These are phyloP conservation scores for Megalonaias nervosa DNA, from an alignment of 1,140 invertebrate species.

Conservation along the genomic window DNA sequence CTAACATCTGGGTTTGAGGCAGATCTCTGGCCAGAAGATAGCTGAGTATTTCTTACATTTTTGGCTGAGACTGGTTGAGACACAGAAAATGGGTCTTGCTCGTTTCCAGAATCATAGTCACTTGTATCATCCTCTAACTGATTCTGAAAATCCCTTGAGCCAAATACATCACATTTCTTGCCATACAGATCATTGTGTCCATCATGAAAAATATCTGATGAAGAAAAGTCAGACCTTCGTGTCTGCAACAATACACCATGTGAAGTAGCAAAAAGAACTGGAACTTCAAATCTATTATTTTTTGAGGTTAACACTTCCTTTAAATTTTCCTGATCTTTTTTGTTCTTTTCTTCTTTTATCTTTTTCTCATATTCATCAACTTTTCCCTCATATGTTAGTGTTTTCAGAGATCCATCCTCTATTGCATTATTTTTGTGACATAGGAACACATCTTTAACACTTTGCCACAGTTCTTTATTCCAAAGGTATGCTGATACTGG, in stretches of 20 bases:
- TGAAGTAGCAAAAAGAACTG: slow-evolving; percentile 67
- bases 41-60: slow-evolving; percentile 31
- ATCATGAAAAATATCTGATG: slow-evolving; percentile 30
- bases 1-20: slow-evolving; percentile 46
- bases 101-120: slow-evolving; percentile 66
- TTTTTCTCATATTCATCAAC: slow-evolving; percentile 22
- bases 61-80: slow-evolving; percentile 53
- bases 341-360: slow-evolving; percentile 40
- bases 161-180: slow-evolving; percentile 61
- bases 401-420: slow-evolving; percentile 49
- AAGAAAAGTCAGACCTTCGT: slow-evolving; percentile 43
- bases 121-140: slow-evolving; percentile 57
- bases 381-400: slow-evolving; percentile 22
- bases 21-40: slow-evolving; percentile 32
- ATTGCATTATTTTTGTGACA: slow-evolving; percentile 64
- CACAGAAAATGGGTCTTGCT: slow-evolving; percentile 54
- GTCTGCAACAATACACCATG: slow-evolving; percentile 58
- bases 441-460: slow-evolving; percentile 57
- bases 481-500: slow-evolving; percentile 56
- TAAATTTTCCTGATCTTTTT: slow-evolving; percentile 30
- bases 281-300: slow-evolving; percentile 48
- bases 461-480: slow-evolving; percentile 63
- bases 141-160: slow-evolving; percentile 42
- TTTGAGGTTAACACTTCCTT: slow-evolving; percentile 16
- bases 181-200: slow-evolving; percentile 42